Evolutionary conservation across 2,797 vertebrate genomes (phyloP), one percentile per base, ranked within the genome.

Genomic region (Selene dorsalis): DNA sequence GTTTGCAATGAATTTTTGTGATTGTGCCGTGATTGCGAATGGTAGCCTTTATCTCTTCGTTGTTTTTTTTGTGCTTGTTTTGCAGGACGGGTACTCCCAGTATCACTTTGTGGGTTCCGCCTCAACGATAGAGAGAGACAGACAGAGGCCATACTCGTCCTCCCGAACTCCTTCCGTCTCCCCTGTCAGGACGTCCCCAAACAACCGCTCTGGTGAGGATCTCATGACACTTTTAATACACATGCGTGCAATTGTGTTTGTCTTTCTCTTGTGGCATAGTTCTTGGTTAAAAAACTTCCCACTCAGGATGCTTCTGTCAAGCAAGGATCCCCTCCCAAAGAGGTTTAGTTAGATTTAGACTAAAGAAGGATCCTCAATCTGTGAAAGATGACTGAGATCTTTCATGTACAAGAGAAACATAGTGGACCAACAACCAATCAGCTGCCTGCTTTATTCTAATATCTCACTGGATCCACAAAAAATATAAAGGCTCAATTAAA

Each of bases 41-140:
- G 0, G 1, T 66, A 50, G 64, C 10, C 30, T 35, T 9, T 11
- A 1, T 28, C 30, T 59, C 2, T 24, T 43, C 9, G 16, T 60
- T 59, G 30, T 80, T 48, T 83, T 1, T 35, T 73, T 26, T 85
- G 17, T 35, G 64, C 69, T 84, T 82, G 85, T 93, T 79, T 89
- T 76, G 9, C 93, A 99, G 98, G 98, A 99, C 0, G 98, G 98
- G 89, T 99, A 97, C 95, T 97, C 97, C 1, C 98, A 99, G 88
- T 99, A 99, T 95, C 98, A 99, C 95, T 99, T 99, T 82, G 96
- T 99, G 91, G 97, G 98, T 81, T 98, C 98, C 65, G 97, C 98
- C 45, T 99, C 98, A 66, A 99, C 98, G 78, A 99, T 99, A 93
- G 98, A 99, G 92, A 93, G 98, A 94, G 98, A 99, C 88, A 93